A percentile compares a stretch with the other conserved stretches of the same genome.
Evolutionary conservation across 2,888 invertebrate genomes (phyloP).

Genomic region (Hydroisotoma schaefferi): DNA sequence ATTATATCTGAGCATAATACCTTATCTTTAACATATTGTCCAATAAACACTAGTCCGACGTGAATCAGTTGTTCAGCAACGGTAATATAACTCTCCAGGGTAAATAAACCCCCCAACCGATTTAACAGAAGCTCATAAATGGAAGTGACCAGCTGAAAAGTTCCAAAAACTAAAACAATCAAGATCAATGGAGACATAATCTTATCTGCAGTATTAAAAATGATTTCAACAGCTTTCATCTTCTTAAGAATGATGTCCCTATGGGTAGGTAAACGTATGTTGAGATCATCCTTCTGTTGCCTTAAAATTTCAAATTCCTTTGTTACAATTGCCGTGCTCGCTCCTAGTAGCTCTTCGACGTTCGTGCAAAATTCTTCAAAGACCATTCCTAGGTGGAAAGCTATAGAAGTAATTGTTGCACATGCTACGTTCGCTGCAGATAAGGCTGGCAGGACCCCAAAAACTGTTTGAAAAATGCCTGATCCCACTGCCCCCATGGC

Average conservation of each 20-base stretch:
- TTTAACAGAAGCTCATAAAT: constrained; percentile 5
- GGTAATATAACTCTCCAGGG: not conserved
- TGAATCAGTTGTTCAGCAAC: constrained; percentile 12
- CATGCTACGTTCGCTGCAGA: constrained; percentile 21
- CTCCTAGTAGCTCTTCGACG: constrained; percentile 5
- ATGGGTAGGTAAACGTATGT: not conserved
- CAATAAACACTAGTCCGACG: constrained; percentile 23
- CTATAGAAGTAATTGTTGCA: constrained; percentile 11
- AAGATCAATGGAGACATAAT: constrained; percentile 26
- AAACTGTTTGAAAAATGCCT: constrained; percentile 8
- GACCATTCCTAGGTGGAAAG: constrained; percentile 17
- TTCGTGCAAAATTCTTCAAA: constrained; percentile 32
- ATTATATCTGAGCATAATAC: too few relatives aligned
- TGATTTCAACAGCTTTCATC: constrained; percentile 15
- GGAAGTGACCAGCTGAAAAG: constrained; percentile 7
- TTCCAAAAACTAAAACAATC: constrained; percentile 21
- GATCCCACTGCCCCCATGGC: constrained; percentile 5
- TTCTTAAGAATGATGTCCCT: constrained; percentile 17
- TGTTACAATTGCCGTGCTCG: not conserved
- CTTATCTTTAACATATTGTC: constrained; percentile 18
- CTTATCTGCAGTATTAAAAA: constrained; percentile 18
- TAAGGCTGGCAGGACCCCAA: constrained; percentile 16
- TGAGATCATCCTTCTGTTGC: not conserved
- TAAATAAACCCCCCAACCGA: constrained; percentile 1
- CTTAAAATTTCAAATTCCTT: not conserved